Evolutionary conservation across 2,113 vertebrate genomes (phyloP), one percentile per base, ranked within the genome.

Genomic region (Cephalopterus ornatus): DNA sequence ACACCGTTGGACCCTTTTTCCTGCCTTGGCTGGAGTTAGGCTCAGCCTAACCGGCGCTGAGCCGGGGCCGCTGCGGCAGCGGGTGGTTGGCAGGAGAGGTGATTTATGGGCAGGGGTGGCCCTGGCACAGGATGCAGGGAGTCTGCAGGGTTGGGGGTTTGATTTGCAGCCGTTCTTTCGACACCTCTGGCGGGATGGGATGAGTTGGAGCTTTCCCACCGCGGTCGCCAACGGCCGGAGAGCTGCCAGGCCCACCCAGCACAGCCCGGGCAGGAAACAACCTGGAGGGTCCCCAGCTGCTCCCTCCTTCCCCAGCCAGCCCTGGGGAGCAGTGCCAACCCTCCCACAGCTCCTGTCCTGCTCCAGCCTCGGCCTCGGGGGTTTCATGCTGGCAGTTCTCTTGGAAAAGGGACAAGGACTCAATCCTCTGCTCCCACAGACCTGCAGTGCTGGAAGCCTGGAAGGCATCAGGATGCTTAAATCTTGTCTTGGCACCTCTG

Each of bases 211-310:
- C 77, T 92, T 65, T 61, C 70, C 62, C 56, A 62, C 95, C 14
- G 4, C 20, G 59, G 66, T 12, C 0, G 1, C 59, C 59, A 58
- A 85, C 6, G 1, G 47, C 22, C 11, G 1, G 52, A 8, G 1
- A 7, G 24, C 52, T 41, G 83, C 78, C 55, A 6, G 2, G 67
- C 66, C 39, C 59, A 37, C 37, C 79, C 76, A 39, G 80, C 52
- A 66, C 33, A 85, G 50, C 37, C 74, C n/a, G 2, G n/a, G 77
- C 55, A 85, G 88, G 78, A 94, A 84, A 85, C 0, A 26, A 85
- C 75, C 92, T 70, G 78, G 47, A 92, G 78, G 66, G 62, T 70
- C 44, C 90, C 41, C 79, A 74, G 52, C 19, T 3, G 2, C 52
- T 59, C 16, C 76, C 26, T 85, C 46, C 55, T 37, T 47, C 50